Evolutionary conservation across 2,113 vertebrate genomes (phyloP).

Genomic region (Cariama cristata): DNA sequence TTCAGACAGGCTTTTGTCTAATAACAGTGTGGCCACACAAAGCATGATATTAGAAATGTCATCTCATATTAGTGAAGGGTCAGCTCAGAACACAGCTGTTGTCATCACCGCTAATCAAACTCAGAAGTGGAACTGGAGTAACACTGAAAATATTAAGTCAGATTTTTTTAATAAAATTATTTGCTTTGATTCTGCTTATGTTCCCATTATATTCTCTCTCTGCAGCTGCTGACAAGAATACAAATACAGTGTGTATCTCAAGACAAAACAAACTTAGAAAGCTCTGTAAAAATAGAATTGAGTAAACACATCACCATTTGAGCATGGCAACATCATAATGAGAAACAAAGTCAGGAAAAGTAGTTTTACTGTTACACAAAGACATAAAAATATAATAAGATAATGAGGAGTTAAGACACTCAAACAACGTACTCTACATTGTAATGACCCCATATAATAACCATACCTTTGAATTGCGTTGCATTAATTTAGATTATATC

Average conservation of each 20-base stretch:
- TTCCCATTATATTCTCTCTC: not conserved
- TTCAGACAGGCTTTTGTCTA: not conserved
- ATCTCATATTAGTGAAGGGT: conserved; percentile 8
- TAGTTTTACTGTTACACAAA: not conserved
- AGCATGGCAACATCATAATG: not conserved
- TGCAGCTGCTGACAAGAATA: not conserved
- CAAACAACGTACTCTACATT: not conserved
- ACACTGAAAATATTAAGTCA: not conserved
- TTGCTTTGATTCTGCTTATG: conserved; percentile 1
- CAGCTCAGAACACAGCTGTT: not conserved
- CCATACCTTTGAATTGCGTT: not conserved
- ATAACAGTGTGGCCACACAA: not conserved
- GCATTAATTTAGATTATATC: not conserved
- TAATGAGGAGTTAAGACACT: not conserved
- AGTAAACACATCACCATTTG: not conserved
- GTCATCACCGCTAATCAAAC: conserved; percentile 37
- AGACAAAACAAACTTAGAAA: not conserved
- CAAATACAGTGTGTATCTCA: not conserved
- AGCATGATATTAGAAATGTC: not conserved
- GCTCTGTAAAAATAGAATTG: not conserved
- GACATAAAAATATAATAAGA: not conserved
- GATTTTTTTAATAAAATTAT: not conserved
- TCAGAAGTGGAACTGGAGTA: not conserved
- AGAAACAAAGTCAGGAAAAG: not conserved
- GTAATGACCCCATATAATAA: not conserved